Percentiles rank a stretch among this genome's conserved stretches.
These are phyloP conservation scores for Eupsilia transversa DNA, from an alignment of 2,888 invertebrate species.

Conservation along the genomic window DNA sequence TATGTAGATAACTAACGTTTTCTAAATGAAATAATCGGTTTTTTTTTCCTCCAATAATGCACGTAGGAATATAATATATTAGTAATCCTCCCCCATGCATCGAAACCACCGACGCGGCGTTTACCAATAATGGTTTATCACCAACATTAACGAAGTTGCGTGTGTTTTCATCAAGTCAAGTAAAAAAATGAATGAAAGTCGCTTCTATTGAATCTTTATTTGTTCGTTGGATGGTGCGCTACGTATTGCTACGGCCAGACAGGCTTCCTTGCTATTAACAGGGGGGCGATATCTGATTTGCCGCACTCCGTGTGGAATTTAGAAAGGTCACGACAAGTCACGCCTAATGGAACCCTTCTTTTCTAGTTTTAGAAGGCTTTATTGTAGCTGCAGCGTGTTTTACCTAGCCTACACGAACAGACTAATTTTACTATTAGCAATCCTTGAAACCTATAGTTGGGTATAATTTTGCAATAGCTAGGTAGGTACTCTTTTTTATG, in stretches of 20 bases:
- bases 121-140: neutral
- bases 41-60: neutral
- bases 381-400: neutral
- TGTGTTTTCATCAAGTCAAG: neutral
- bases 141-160: neutral
- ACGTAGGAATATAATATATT: neutral
- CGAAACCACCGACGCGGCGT: neutral
- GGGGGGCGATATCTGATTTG: constrained; percentile 56
- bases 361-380: constrained; percentile 23
- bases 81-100: neutral
- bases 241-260: constrained; percentile 7
- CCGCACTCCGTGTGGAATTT: constrained; percentile 39
- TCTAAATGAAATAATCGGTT: neutral
- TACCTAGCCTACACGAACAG: neutral
- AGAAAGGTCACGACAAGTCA: constrained; percentile 55
- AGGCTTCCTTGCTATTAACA: constrained; percentile 27
- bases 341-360: constrained; percentile 32
- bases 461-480: neutral
- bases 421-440: neutral
- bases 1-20: neutral
- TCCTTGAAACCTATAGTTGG: neutral
- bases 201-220: constrained; percentile 7
- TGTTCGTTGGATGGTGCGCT: constrained; percentile 15
- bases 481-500: neutral
- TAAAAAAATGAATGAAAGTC: neutral